Evolutionary conservation across 2,888 invertebrate genomes (phyloP).

Genomic region (Rhorus exstirpatorius): DNA sequence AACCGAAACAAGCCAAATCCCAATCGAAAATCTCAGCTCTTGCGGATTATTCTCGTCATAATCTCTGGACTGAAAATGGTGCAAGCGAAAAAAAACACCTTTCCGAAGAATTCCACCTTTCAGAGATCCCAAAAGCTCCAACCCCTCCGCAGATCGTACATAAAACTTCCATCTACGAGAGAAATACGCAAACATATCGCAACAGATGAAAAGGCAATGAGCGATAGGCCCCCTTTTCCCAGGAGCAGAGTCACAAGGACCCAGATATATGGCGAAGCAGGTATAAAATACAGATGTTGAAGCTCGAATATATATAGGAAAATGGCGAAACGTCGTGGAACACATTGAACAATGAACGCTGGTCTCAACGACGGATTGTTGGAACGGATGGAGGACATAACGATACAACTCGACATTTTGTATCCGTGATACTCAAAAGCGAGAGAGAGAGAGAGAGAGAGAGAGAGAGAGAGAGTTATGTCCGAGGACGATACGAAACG

Average conservation of each 20-base stretch:
- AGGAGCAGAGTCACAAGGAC: constrained; percentile 12
- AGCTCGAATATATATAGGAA: constrained; percentile 49
- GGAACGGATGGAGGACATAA: constrained; percentile 1
- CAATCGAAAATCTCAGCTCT: too few relatives aligned
- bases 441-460: not conserved
- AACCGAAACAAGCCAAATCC: too few relatives aligned
- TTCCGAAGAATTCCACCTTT: not conserved
- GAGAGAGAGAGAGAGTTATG: constrained; percentile 74
- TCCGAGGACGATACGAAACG: constrained; percentile 77
- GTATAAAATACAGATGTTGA: constrained; percentile 56
- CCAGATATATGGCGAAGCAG: constrained; percentile 17
- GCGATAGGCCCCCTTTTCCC: too few relatives aligned
- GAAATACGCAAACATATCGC: not conserved
- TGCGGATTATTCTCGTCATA: not conserved
- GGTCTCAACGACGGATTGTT: constrained; percentile 11
- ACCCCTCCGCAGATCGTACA: not conserved
- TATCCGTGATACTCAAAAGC: not conserved
- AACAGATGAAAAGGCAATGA: constrained; percentile 29
- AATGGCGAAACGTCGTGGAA: constrained; percentile 29
- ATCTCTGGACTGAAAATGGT: not conserved
- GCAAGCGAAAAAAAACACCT: not conserved
- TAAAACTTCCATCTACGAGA: constrained; percentile 14
- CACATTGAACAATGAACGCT: constrained; percentile 49
- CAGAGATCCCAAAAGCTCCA: not conserved
- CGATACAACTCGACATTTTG: constrained; percentile 32